Percentiles rank a stretch among this genome's conserved stretches.
These are phyloP conservation scores for Augochlorella aurata DNA, from an alignment of 2,888 invertebrate genomes.

Conservation along the genomic window DNA sequence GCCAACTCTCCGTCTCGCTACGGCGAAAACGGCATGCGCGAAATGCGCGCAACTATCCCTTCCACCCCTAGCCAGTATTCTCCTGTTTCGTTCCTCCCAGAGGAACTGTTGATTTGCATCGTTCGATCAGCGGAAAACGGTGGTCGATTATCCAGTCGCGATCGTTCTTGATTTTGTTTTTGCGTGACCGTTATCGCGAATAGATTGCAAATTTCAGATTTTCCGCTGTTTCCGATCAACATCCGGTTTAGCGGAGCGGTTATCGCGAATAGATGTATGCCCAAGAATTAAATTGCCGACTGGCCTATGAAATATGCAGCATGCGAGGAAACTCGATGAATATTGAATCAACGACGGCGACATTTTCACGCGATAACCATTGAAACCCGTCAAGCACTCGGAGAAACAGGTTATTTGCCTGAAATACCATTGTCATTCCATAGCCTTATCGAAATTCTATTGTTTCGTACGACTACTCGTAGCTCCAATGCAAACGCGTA, in stretches of 20 bases:
- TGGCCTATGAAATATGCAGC: background rate
- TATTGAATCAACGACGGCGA: background rate
- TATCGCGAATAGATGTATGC: background rate
- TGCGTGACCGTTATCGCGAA: background rate
- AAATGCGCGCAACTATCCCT: slow-evolving; percentile 48
- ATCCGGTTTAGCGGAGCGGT: background rate
- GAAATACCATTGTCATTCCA: no score
- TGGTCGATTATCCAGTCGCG: background rate
- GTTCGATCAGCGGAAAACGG: background rate
- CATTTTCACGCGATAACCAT: background rate
- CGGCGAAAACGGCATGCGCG: slow-evolving; percentile 59
- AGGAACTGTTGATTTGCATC: background rate
- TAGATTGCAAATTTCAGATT: background rate
- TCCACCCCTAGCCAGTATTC: background rate
- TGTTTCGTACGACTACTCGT: no score
- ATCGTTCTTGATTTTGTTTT: background rate
- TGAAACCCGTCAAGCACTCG: background rate
- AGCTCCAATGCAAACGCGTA: no score
- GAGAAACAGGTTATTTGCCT: background rate
- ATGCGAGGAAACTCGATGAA: background rate
- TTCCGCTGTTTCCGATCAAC: background rate
- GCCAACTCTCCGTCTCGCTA: slow-evolving; percentile 18
- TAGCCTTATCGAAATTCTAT: no score
- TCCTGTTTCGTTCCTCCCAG: background rate
- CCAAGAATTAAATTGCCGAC: background rate